Conservation (phyloP, 2,888 invertebrate genomes). For the Hypena proboscidalis region DNA sequence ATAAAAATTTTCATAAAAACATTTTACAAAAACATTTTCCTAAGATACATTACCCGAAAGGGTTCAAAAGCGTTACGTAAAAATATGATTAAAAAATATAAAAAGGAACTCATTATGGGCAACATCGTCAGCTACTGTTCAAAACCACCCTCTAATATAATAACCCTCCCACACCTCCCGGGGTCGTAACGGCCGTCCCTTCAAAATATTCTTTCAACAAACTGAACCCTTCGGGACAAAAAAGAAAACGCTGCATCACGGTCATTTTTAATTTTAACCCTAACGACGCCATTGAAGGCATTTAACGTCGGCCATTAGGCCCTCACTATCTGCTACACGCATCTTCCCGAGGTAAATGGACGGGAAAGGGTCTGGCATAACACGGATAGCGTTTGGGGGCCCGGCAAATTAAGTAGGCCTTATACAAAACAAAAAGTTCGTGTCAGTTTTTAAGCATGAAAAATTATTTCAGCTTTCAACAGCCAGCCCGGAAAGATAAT, state of each 20-base stretch:
- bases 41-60: constrained; percentile 1
- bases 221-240: constrained; percentile 73
- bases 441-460: constrained; percentile 12
- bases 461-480: constrained; percentile 9
- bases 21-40: not conserved
- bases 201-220: constrained; percentile 80
- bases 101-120: constrained; percentile 78
- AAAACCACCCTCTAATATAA: constrained; percentile 66
- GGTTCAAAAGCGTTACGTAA: constrained; percentile 45
- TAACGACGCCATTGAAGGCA: constrained; percentile 81
- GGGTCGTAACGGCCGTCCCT: constrained; percentile 73
- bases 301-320: constrained; percentile 74
- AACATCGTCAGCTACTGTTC: constrained; percentile 66
- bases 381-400: constrained; percentile 38
- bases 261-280: constrained; percentile 82
- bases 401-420: constrained; percentile 34
- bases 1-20: too few species aligned
- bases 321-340: constrained; percentile 70
- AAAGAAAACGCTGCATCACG: constrained; percentile 82
- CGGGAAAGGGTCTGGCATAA: constrained; percentile 59
- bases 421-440: constrained; percentile 23
- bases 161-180: constrained; percentile 72
- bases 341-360: constrained; percentile 72
- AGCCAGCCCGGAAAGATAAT: not conserved
- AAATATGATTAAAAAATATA: constrained; percentile 68